Conservation (phyloP, 1,140 invertebrate genomes). For the Cydia splendana region DNA sequence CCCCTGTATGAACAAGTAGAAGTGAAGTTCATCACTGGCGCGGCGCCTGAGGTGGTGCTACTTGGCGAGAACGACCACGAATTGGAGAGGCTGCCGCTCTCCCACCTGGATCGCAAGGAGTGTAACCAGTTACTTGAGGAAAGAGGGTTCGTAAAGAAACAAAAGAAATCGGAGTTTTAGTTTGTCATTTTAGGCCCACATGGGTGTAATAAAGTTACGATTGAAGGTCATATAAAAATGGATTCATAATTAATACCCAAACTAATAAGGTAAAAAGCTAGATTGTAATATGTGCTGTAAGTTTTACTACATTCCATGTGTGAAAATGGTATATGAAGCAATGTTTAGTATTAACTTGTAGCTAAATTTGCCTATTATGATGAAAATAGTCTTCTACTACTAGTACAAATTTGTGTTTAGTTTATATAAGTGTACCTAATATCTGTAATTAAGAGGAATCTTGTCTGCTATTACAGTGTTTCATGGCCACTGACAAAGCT, state of each 20-base stretch:
- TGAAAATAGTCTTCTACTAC: not conserved
- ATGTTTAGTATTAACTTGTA: not conserved
- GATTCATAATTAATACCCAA: not conserved
- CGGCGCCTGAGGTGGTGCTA: constrained; percentile 84
- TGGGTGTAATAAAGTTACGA: too few relatives aligned
- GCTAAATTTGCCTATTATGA: not conserved
- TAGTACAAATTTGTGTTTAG: constrained; percentile 11
- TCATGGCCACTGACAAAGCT: not conserved
- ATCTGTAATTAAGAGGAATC: not conserved
- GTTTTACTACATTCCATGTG: constrained; percentile 12
- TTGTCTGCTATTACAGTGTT: not conserved
- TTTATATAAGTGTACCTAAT: not conserved
- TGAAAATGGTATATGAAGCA: constrained; percentile 1
- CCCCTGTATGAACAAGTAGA: constrained; percentile 84
- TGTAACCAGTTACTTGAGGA: constrained; percentile 84
- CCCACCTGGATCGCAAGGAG: constrained; percentile 81
- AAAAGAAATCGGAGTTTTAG: constrained; percentile 67
- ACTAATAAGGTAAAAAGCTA: not conserved
- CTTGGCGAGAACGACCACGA: constrained; percentile 82
- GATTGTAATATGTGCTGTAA: not conserved
- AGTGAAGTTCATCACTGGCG: constrained; percentile 84
- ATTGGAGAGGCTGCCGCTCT: constrained; percentile 83
- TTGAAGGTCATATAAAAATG: not conserved
- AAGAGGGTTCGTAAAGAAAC: constrained; percentile 81
- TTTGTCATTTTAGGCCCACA: not conserved